Conservation (phyloP, 1,140 invertebrate genomes). For the Calycopis cecrops region DNA sequence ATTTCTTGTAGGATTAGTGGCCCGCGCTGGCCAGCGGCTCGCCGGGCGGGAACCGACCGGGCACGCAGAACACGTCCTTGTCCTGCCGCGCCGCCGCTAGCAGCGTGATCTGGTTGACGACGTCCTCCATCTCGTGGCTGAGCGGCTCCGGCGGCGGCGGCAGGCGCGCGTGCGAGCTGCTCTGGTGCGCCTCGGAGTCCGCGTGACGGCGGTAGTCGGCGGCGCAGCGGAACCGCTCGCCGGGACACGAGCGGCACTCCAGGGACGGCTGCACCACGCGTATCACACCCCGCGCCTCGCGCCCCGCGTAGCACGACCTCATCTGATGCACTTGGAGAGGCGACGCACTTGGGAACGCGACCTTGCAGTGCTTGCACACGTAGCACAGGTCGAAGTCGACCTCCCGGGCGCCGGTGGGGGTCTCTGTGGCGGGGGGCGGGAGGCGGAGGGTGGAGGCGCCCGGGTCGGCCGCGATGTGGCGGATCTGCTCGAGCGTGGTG, state of each 20-base stretch:
- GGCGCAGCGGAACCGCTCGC: conserved; percentile 77
- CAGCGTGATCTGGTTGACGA: conserved; percentile 88
- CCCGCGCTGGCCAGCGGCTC: conserved; percentile 76
- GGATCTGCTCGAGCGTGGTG: conserved; percentile 79
- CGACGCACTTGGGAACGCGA: conserved; percentile 86
- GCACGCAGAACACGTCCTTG: conserved; percentile 74
- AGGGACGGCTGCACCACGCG: conserved; percentile 81
- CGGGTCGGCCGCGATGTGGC: conserved; percentile 79
- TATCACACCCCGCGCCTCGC: conserved; percentile 79
- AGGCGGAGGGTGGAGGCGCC: conserved; percentile 80
- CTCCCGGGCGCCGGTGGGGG: conserved; percentile 70
- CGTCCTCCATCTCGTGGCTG: conserved; percentile 87
- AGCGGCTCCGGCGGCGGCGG: conserved; percentile 76
- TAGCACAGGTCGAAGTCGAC: conserved; percentile 87
- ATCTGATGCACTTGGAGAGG: conserved; percentile 84
- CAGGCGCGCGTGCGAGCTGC: conserved; percentile 41
- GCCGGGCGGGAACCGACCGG: conserved; percentile 72
- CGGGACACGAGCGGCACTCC: conserved; percentile 82
- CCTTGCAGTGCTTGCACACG: conserved; percentile 90
- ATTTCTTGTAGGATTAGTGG: conserved; percentile 73
- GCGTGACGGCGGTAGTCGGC: conserved; percentile 82
- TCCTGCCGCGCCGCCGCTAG: conserved; percentile 77
- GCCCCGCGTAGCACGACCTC: conserved; percentile 78
- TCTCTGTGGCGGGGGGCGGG: conserved; percentile 71
- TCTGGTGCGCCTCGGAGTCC: conserved; percentile 76